These are phyloP conservation scores for Dendroctonus valens DNA, from an alignment of 1,140 invertebrate genomes.

Conservation along the genomic window DNA sequence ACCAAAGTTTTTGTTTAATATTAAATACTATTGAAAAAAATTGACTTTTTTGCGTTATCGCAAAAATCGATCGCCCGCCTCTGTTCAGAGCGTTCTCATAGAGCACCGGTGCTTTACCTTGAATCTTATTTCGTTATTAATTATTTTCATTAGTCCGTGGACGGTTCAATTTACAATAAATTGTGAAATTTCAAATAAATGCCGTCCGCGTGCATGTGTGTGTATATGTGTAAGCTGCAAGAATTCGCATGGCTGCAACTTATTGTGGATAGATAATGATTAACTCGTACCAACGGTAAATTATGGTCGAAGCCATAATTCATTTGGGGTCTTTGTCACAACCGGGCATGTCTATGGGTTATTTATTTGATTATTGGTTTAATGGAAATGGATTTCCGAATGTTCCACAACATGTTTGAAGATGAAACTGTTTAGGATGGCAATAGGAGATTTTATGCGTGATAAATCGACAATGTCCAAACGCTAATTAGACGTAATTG, in stretches of 20 bases:
- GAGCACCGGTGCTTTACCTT: slow-evolving; percentile 17
- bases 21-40: not conserved
- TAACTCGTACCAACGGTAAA: slow-evolving; percentile 32
- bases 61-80: not conserved
- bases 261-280: slow-evolving; percentile 35
- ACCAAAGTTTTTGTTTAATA: not conserved
- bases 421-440: no score
- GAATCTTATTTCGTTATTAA: slow-evolving; percentile 33
- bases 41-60: not conserved
- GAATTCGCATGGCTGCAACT: slow-evolving; percentile 15
- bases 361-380: slow-evolving; percentile 7
- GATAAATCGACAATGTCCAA: no score
- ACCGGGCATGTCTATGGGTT: slow-evolving; percentile 10
- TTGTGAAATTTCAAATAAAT: slow-evolving; percentile 36
- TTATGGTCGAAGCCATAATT: slow-evolving; percentile 28
- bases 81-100: slow-evolving; percentile 8
- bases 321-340: slow-evolving; percentile 25
- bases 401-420: no score
- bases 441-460: no score
- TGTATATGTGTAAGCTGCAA: slow-evolving; percentile 14
- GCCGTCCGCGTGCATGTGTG: slow-evolving; percentile 12
- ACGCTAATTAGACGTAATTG: no score
- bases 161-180: slow-evolving; percentile 38
- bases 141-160: slow-evolving; percentile 35
- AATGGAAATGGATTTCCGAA: no score